Evolutionary conservation across 2,888 invertebrate species (phyloP).

Genomic region (Phyllotreta striolata): DNA sequence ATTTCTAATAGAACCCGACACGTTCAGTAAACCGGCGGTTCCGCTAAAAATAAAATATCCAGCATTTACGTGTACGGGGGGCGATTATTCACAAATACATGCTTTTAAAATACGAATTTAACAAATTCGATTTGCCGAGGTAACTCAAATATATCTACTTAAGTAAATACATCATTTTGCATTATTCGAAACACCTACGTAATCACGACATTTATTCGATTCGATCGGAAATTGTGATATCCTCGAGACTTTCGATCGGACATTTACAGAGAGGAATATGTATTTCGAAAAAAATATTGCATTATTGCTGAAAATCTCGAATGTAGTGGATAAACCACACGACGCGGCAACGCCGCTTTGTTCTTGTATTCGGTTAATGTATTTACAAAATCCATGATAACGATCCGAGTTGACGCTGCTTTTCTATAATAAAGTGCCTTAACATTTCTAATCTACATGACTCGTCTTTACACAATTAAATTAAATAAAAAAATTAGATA

Average conservation of each 20-base stretch:
- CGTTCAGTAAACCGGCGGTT: too few species aligned
- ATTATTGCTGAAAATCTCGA: too few species aligned
- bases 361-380: too few species aligned
- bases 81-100: constrained; percentile 38
- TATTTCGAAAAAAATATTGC: too few species aligned
- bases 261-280: too few species aligned
- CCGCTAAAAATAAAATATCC: too few species aligned
- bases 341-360: too few species aligned
- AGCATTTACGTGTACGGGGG: constrained; percentile 8
- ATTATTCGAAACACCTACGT: constrained; percentile 43
- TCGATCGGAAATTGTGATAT: constrained; percentile 20
- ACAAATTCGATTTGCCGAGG: constrained; percentile 43
- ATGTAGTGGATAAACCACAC: too few species aligned
- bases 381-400: constrained; percentile 11
- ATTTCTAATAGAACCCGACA: too few species aligned
- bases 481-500: constrained; percentile 43
- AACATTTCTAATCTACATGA: constrained; percentile 32
- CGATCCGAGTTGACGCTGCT: constrained; percentile 4
- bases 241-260: too few species aligned
- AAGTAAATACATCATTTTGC: constrained; percentile 51
- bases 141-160: constrained; percentile 55
- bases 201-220: constrained; percentile 50
- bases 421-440: constrained; percentile 27
- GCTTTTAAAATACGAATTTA: constrained; percentile 50
- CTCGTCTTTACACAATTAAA: constrained; percentile 44